Conservation (phyloP, 1,140 invertebrate genomes). For the Phymastichus coffea region DNA sequence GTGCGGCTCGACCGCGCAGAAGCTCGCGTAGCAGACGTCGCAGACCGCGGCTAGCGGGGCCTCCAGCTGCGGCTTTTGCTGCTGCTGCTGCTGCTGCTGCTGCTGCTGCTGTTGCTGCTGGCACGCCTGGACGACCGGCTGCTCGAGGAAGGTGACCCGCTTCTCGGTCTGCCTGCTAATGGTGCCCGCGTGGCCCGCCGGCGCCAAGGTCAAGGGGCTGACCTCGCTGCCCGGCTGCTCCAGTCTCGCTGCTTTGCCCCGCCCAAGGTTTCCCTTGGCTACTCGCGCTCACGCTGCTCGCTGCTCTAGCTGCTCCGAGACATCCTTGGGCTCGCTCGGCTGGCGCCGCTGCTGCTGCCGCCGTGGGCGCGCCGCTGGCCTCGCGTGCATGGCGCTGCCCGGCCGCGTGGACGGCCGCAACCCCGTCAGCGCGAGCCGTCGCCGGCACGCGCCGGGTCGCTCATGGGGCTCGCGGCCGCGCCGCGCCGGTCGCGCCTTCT, state of each 20-base stretch:
- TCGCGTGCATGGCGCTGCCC: background rate
- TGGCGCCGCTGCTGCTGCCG: background rate
- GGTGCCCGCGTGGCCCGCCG: background rate
- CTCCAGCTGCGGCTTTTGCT: no score
- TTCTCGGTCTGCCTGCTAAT: constrained; percentile 17
- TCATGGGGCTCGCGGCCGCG: background rate
- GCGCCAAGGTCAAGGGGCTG: constrained; percentile 11
- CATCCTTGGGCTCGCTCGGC: background rate
- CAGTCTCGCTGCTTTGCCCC: background rate
- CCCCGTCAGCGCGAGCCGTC: no score
- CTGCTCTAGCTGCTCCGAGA: background rate
- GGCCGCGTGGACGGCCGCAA: background rate
- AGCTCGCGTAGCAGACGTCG: constrained; percentile 15
- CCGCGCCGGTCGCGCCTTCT: background rate
- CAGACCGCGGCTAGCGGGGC: background rate
- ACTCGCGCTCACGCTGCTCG: background rate
- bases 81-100: constrained; percentile 27
- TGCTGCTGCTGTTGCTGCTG: background rate
- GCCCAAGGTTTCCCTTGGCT: background rate
- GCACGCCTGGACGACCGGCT: constrained; percentile 7
- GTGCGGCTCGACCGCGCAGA: constrained; percentile 4
- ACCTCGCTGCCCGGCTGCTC: constrained; percentile 20
- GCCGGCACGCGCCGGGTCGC: background rate
- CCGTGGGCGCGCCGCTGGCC: background rate
- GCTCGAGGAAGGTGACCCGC: constrained; percentile 25